A percentile compares a stretch with the other conserved stretches of the same genome.
Evolutionary conservation across 2,797 vertebrate genomes (phyloP).

Genomic region (Morelia viridis): DNA sequence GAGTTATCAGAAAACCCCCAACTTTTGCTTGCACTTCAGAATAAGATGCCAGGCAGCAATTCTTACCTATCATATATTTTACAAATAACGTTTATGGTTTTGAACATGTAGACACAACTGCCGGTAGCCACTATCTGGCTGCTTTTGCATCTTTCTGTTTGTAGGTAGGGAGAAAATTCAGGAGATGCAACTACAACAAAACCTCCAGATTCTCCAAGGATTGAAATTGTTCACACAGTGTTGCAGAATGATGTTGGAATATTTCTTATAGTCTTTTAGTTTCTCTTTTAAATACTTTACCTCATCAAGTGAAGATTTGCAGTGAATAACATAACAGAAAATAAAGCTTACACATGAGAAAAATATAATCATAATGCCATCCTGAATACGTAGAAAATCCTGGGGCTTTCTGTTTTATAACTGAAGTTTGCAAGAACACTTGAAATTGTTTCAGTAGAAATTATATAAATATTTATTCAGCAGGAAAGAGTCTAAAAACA

Average conservation of each 20-base stretch:
- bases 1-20: neutral
- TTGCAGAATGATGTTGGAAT: neutral
- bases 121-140: neutral
- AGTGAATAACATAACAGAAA: neutral
- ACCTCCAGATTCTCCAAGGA: neutral
- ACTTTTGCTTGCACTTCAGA: conserved; percentile 4
- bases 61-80: neutral
- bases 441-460: conserved; percentile 9
- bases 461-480: conserved; percentile 19
- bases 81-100: neutral
- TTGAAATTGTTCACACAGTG: neutral
- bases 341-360: neutral
- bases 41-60: neutral
- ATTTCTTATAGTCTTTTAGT: neutral
- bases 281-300: neutral
- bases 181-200: neutral
- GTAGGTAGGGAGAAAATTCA: neutral
- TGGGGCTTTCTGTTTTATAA: neutral
- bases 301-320: neutral
- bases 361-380: neutral
- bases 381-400: neutral
- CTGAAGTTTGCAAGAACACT: neutral
- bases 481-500: neutral
- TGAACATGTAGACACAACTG: neutral
- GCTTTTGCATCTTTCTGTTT: neutral